Conservation (phyloP, 2,797 vertebrate genomes). For the Furcifer pardalis region DNA sequence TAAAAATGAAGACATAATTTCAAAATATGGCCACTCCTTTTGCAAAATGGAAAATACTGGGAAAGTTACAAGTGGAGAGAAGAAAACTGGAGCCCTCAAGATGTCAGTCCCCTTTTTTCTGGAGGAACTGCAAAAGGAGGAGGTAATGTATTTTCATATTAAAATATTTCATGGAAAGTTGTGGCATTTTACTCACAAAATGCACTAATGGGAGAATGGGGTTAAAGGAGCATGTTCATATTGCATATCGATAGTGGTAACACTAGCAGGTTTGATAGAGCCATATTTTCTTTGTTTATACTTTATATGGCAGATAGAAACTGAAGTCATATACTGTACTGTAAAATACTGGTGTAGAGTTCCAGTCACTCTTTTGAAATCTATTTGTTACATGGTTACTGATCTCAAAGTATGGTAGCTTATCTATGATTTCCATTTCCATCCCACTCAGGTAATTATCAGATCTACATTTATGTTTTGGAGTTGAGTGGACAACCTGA, state of each 20-base stretch:
- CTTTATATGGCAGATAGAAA: too few species aligned
- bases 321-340: background rate
- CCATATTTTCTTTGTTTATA: background rate
- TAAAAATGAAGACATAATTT: background rate
- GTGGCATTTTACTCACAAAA: background rate
- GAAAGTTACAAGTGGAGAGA: constrained; percentile 35
- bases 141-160: constrained; percentile 23
- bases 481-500: background rate
- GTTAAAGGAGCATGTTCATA: background rate
- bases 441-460: background rate
- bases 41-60: constrained; percentile 54
- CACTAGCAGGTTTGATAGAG: background rate
- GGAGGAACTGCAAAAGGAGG: constrained; percentile 67
- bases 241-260: background rate
- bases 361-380: background rate
- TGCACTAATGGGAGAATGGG: background rate
- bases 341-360: background rate
- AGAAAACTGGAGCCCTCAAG: constrained; percentile 31
- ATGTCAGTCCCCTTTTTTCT: constrained; percentile 54
- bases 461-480: background rate
- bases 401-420: background rate
- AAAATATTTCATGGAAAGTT: background rate
- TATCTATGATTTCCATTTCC: background rate
- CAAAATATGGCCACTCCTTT: constrained; percentile 28
- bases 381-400: background rate